These are phyloP conservation scores for Cariama cristata DNA, from an alignment of 2,113 vertebrate species.

Conservation along the genomic window DNA sequence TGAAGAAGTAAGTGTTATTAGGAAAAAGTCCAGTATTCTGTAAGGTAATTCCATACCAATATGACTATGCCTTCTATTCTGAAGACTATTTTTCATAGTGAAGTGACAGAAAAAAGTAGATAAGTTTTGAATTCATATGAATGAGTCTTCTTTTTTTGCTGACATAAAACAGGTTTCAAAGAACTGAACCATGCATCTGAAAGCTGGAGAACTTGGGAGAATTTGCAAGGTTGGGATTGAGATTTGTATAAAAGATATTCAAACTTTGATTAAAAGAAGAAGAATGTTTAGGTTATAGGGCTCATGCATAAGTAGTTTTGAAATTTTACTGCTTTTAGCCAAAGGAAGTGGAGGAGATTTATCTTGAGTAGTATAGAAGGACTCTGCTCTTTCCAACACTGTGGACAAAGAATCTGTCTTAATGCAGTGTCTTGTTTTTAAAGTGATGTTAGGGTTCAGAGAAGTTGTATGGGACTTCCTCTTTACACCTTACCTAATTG, in stretches of 20 bases:
- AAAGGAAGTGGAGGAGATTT: not conserved
- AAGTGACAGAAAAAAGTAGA: not conserved
- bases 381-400: not conserved
- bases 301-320: not conserved
- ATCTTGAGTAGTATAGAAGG: not conserved
- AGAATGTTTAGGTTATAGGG: not conserved
- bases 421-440: not conserved
- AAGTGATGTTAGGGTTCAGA: not conserved
- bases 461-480: not conserved
- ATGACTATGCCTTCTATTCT: not conserved
- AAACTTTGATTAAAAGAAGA: not conserved
- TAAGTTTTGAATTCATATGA: not conserved
- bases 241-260: too few species aligned
- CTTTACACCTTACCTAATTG: not conserved
- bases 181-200: not conserved
- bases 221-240: not conserved
- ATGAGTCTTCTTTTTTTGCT: not conserved
- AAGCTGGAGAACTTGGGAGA: not conserved
- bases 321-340: not conserved
- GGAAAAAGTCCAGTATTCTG: not conserved
- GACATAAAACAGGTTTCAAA: not conserved
- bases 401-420: not conserved
- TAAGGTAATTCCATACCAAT: not conserved
- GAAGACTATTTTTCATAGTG: not conserved
- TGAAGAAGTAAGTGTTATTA: slow-evolving; percentile 56